phyloP scores from a whole-genome alignment of 2,888 invertebrate species.

The Onchidella celtica region DNA sequence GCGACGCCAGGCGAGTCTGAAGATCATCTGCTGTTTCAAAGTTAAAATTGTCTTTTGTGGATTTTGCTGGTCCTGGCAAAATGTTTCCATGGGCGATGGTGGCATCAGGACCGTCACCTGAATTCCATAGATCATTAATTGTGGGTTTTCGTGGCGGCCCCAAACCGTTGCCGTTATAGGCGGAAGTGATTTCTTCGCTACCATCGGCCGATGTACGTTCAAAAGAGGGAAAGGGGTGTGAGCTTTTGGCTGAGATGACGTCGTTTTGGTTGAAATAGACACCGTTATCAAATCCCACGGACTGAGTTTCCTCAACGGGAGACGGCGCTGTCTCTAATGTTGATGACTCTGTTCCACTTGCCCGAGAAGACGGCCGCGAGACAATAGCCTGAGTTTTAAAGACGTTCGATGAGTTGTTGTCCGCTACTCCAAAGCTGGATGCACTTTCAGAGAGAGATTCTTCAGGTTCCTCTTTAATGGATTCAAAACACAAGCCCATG shows the following conservation, averaged over 20 bases:
- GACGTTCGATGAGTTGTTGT: conserved; percentile 19
- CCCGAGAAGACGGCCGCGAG: conserved; percentile 53
- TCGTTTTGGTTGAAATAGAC: background rate
- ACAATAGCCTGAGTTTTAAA: conserved; percentile 64
- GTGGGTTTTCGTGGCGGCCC: background rate
- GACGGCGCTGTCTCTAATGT: background rate
- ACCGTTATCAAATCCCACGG: background rate
- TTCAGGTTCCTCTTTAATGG: conserved; percentile 69
- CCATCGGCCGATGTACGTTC: conserved; percentile 45
- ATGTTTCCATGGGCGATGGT: too few species aligned
- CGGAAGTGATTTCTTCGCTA: conserved; percentile 4
- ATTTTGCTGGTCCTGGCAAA: too few species aligned
- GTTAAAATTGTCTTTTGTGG: background rate
- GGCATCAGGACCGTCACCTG: too few species aligned
- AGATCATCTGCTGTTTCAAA: background rate
- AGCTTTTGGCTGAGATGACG: too few species aligned
- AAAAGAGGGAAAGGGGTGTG: background rate
- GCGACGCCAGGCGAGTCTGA: background rate
- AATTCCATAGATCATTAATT: too few species aligned
- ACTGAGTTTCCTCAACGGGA: background rate
- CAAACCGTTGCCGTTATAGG: background rate
- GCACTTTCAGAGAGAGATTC: conserved; percentile 48
- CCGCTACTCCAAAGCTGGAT: conserved; percentile 28
- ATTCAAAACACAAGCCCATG: conserved; percentile 63
- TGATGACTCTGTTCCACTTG: conserved; percentile 1